Evolutionary conservation across 2,888 invertebrate genomes (phyloP).

Genomic region (Kryphioiulus occultus): DNA sequence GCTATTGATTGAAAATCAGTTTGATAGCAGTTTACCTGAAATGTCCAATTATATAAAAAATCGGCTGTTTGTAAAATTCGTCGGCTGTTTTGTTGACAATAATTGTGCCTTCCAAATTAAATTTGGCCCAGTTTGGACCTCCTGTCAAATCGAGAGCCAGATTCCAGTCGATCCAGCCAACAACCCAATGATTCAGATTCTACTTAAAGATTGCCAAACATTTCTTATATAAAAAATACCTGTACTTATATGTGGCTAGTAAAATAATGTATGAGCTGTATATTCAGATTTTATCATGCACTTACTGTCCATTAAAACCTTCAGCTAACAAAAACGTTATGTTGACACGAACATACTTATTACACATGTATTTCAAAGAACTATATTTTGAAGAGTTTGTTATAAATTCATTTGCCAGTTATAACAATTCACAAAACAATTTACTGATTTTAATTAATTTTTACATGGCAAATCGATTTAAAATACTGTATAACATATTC

Average conservation of each 20-base stretch:
- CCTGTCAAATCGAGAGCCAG: constrained; percentile 44
- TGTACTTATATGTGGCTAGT: not conserved
- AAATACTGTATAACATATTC: too few relatives aligned
- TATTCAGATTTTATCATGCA: not conserved
- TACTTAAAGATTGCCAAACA: not conserved
- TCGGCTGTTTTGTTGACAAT: constrained; percentile 45
- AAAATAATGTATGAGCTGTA: not conserved
- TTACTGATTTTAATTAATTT: not conserved
- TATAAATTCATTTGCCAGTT: too few relatives aligned
- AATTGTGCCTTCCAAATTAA: constrained; percentile 47
- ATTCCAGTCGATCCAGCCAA: constrained; percentile 52
- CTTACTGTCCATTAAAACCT: not conserved
- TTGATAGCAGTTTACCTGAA: constrained; percentile 43
- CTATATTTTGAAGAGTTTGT: too few relatives aligned
- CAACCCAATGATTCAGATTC: constrained; percentile 50
- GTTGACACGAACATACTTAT: too few relatives aligned
- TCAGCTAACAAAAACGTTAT: not conserved
- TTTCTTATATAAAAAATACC: not conserved
- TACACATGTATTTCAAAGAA: too few relatives aligned
- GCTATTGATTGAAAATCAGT: not conserved
- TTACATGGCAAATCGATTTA: too few relatives aligned
- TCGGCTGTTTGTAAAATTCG: constrained; percentile 51
- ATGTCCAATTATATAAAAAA: constrained; percentile 47
- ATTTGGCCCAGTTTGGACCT: constrained; percentile 48
- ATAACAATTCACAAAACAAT: too few relatives aligned